phyloP scores from a whole-genome alignment of 2,888 invertebrate genomes.

The Campaea margaritaria region DNA sequence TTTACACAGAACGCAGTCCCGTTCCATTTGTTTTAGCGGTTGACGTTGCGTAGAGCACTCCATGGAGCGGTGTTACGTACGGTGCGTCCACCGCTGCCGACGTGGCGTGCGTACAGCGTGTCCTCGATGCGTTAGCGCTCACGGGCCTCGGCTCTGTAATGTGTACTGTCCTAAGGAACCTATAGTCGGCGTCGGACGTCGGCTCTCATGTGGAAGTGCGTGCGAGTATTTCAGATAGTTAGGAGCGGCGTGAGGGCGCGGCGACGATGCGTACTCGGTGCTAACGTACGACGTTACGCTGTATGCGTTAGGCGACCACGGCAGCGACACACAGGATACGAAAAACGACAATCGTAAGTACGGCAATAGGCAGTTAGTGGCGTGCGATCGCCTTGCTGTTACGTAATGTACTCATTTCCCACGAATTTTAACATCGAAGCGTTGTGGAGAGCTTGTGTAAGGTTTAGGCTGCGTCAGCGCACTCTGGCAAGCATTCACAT shows the following conservation, averaged over 20 bases:
- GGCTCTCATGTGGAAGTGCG: slow-evolving; percentile 66
- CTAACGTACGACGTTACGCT: slow-evolving; percentile 57
- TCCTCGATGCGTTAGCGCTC: slow-evolving; percentile 22
- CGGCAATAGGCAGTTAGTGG: slow-evolving; percentile 55
- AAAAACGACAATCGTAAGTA: slow-evolving; percentile 68
- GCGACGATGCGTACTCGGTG: slow-evolving; percentile 69
- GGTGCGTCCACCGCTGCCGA: slow-evolving; percentile 9
- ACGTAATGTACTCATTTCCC: slow-evolving; percentile 7
- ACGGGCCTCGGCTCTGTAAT: slow-evolving; percentile 4
- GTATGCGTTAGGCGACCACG: slow-evolving; percentile 70
- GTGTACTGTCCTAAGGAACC: slow-evolving; percentile 5
- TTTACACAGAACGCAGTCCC: slow-evolving; percentile 28
- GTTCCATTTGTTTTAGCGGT: not conserved
- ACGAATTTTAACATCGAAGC: slow-evolving; percentile 14
- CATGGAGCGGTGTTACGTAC: not conserved
- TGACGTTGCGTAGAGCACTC: not conserved
- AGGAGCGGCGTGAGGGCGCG: slow-evolving; percentile 64
- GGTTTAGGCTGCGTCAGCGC: slow-evolving; percentile 9
- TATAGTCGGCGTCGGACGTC: slow-evolving; percentile 58
- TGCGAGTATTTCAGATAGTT: slow-evolving; percentile 79
- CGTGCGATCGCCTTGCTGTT: slow-evolving; percentile 40
- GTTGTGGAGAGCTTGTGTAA: slow-evolving; percentile 9
- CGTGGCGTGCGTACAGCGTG: slow-evolving; percentile 19
- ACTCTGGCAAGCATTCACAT: slow-evolving; percentile 1
- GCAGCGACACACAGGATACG: slow-evolving; percentile 55